Conservation (phyloP, 2,113 vertebrate species). For the Pogonocichla stellata region DNA sequence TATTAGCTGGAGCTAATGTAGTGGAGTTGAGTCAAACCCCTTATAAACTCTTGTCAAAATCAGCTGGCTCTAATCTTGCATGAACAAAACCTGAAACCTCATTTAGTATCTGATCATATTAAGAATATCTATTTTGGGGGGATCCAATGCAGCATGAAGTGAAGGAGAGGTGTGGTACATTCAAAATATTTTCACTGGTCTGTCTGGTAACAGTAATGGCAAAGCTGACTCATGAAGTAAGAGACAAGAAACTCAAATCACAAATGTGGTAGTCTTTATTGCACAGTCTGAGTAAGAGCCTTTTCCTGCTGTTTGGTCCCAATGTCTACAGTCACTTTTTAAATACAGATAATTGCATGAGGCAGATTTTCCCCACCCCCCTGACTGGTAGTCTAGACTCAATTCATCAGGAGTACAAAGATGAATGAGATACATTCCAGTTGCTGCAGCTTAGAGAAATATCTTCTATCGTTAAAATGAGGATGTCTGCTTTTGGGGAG, state of each 20-base stretch:
- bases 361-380: not conserved
- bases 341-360: slow-evolving; percentile 4
- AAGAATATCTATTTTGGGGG: not conserved
- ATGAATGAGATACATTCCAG: slow-evolving; percentile 1
- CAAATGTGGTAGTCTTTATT: not conserved
- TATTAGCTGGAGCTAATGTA: not conserved
- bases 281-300: not conserved
- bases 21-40: not conserved
- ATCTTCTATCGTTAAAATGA: not conserved
- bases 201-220: not conserved
- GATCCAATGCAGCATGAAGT: not conserved
- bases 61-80: not conserved
- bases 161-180: not conserved
- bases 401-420: slow-evolving; percentile 1
- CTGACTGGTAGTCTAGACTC: slow-evolving; percentile 6
- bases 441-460: not conserved
- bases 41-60: not conserved
- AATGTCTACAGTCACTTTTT: not conserved
- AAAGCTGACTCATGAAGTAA: not conserved
- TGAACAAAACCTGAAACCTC: not conserved
- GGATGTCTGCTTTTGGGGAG: not conserved
- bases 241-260: not conserved
- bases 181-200: not conserved
- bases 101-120: not conserved
- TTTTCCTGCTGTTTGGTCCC: slow-evolving; percentile 1